Base-by-base conservation (phyloP, 1,140 invertebrate species). In the Colletes latitarsis region DNA sequence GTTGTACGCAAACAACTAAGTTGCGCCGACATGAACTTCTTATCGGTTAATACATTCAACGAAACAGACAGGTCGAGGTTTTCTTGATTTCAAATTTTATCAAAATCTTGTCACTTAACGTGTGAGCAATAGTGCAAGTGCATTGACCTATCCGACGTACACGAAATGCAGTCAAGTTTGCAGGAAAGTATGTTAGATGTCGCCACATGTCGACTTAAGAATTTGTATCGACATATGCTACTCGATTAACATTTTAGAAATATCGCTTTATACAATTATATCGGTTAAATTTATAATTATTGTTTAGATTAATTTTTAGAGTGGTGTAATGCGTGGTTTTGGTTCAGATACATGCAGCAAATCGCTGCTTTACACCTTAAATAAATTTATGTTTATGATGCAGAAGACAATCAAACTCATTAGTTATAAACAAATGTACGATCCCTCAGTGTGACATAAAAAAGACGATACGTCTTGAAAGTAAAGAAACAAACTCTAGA, bases 21-120 rank as follows among this genome's bases (percentile, higher is more conserved):
- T 69, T 19, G 15, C 6, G 55, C 15, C 49, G 43, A 55, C 58
- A 72, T 78, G 49, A 63, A 71, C 41, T 39, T 46, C n/a, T 73
- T 64, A 46, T 64, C 19, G 15, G 6, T 53, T 19, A 17, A 17
- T 49, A 60, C 43, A 10, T 68, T 12, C 14, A 55, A 72, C 6
- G 14, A 3, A 10, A 43, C 1, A 30, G 14, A 43, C 1, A 30
- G 39, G 70, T n/a, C 6, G 3, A 1, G 10, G 10, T 58, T 39
- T 70, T 6, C 15, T 77, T 53, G 49, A 62, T 57, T 83, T 21
- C 30, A 76, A 58, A 73, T 77, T 74, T 74, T 80, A 62, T 80
- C 15, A 15, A 12, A 2, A 12, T 67, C 60, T 53, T 60, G 19
- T 55, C 49, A 69, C 53, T 41, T 19, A 73, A 58, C 30, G 12